Evolutionary conservation across 2,888 invertebrate genomes (phyloP), one percentile per base, ranked within the genome.

Genomic region (Tipula helvola): DNA sequence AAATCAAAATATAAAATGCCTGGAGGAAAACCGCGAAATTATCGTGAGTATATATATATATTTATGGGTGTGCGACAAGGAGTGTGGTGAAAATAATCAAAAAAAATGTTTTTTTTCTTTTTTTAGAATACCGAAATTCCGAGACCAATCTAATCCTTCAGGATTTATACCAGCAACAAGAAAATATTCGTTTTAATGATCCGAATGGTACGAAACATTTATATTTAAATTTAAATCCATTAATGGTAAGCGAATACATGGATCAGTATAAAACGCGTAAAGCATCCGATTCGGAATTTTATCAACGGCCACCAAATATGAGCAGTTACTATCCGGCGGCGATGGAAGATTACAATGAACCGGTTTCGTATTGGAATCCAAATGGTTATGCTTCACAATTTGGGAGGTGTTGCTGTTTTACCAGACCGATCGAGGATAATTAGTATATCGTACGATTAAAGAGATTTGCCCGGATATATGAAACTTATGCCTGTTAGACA

Each of bases 1-100:
- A 84, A 84, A 84, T 84, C 84, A 10, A 84, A 84, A 84, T 84
- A 84, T 84, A 84, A 36, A 16, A 16, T 84, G 41, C 84, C 84
- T 8, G 71, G 71, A 2, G 41, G 36, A 39, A 41, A 84, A 39
- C 16, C 41, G 8, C 13, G 84, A 84, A 84, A 84, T 13, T 84
- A 84, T 84, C 84, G 84, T 84, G 41, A 84, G 84, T 84, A 84
- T 84, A 16, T 39, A 13, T 28, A 83, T 83, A 16, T 57, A 83
- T 28, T 16, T 83, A 5, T 83, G 5, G 41, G 41, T 41, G 41
- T 41, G 41, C 8, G 10, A 3, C 8, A 12, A n/a, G n/a, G n/a
- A n/a, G n/a, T n/a, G n/a, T n/a, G n/a, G n/a, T n/a, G n/a, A n/a
- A n/a, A n/a, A n/a, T n/a, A n/a, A n/a, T n/a, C n/a, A n/a, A n/a